Evolutionary conservation across 2,797 vertebrate genomes (phyloP), one percentile per base, ranked within the genome.

Genomic region (Sebastes kiyomatsui): DNA sequence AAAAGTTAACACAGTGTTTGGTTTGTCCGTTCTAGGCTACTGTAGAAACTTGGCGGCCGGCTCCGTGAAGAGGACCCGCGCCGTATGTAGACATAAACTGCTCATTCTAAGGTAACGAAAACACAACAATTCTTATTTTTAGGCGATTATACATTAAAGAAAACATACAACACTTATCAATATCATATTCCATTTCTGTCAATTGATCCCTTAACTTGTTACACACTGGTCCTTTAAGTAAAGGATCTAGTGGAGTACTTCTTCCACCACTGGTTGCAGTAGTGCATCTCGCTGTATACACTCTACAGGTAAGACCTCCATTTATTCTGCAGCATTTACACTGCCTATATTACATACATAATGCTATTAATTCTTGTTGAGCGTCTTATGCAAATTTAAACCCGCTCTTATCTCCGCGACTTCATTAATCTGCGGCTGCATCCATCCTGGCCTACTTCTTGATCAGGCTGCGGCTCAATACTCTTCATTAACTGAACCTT

Each of bases 341-440:
- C 6, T 60, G 35, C 62, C 67, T 54, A 61, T 75, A 76, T 71
- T 79, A 72, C 32, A 85, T 70, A 75, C 66, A 75, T 76, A 69
- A 79, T 87, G 67, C 46, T 72, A 84, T 88, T 91, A 79, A 90
- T 90, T 90, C 56, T 77, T 81, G 33, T 79, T 77, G 77, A 88
- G 81, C 61, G 77, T 72, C 70, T 88, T 77, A 88, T 87, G 89
- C 77, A 83, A 89, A 92, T 92, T 79, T 60, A 77, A 55, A 35
- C 30, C 28, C 27, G 12, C 72, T 90, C 79, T 86, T 86, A 87
- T 90, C 84, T 85, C 67, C 23, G 38, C 38, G 11, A 91, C 92
- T 91, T 92, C 89, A 90, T 93, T 92, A 93, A 93, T 91, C 83
- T 88, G 69, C 58, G 14, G 64, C 78, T 86, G 88, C 64, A 88